phyloP scores from a whole-genome alignment of 2,888 invertebrate species.

The Digitonthophagus gazella region DNA sequence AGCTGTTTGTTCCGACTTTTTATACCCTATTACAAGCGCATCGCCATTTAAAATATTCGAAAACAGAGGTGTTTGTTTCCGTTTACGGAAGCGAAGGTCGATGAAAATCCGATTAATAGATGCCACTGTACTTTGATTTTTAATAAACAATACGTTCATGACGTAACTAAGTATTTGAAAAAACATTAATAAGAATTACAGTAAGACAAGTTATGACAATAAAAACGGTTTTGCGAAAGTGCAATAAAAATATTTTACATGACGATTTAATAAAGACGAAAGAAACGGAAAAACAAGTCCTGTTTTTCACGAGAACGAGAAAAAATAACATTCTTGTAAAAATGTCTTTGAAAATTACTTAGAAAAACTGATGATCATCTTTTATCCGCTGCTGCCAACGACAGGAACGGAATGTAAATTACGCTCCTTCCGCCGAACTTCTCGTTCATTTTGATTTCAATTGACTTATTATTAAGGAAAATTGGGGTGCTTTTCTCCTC shows the following conservation, averaged over 20 bases:
- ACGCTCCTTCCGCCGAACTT: neutral
- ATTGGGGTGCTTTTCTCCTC: slow-evolving; percentile 35
- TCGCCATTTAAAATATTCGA: neutral
- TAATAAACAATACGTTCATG: too few species aligned
- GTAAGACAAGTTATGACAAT: too few species aligned
- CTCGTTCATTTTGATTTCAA: slow-evolving; percentile 42
- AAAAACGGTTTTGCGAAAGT: too few species aligned
- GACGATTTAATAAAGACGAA: too few species aligned
- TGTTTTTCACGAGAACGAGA: too few species aligned
- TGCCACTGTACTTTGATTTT: too few species aligned
- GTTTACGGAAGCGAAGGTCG: neutral
- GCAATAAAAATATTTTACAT: too few species aligned
- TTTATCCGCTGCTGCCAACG: neutral
- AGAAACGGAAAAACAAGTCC: too few species aligned
- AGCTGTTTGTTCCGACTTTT: neutral
- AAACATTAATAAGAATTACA: too few species aligned
- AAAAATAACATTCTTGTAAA: neutral
- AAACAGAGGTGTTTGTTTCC: neutral
- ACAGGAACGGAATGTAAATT: neutral
- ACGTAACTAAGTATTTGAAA: too few species aligned
- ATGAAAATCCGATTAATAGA: neutral
- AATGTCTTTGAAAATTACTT: neutral
- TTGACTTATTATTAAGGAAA: slow-evolving; percentile 40
- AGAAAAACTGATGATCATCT: neutral
- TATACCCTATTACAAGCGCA: neutral